Evolutionary conservation across 1,140 invertebrate species (phyloP).

Genomic region (Lordiphosa stackelbergi): DNA sequence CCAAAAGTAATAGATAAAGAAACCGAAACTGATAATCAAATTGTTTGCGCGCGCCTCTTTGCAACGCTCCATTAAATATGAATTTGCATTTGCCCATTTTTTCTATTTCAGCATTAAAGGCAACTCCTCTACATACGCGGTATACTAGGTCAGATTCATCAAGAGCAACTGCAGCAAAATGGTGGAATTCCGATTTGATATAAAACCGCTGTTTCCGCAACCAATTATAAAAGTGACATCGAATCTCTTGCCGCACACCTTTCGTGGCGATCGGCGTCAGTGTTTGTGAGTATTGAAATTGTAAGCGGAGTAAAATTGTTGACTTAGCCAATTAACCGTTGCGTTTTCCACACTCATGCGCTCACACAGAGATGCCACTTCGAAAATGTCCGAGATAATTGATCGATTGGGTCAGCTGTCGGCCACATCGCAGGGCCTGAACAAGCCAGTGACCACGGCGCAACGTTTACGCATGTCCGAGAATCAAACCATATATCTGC

Average conservation of each 20-base stretch:
- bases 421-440: constrained; percentile 85
- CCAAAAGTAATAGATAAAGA: constrained; percentile 15
- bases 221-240: constrained; percentile 81
- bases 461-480: constrained; percentile 83
- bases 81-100: constrained; percentile 35
- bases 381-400: constrained; percentile 82
- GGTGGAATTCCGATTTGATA: constrained; percentile 83
- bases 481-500: constrained; percentile 82
- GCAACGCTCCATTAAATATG: constrained; percentile 71
- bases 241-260: constrained; percentile 80
- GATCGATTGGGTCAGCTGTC: constrained; percentile 85
- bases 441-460: constrained; percentile 84
- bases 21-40: constrained; percentile 51
- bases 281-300: constrained; percentile 79
- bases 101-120: constrained; percentile 31
- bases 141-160: constrained; percentile 10
- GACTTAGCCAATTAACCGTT: constrained; percentile 40
- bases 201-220: constrained; percentile 80
- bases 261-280: constrained; percentile 80
- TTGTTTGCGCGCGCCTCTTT: constrained; percentile 42
- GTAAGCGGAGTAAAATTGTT: constrained; percentile 38
- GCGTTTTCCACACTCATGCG: constrained; percentile 53
- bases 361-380: constrained; percentile 80
- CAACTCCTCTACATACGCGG: background rate
- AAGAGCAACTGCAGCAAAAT: constrained; percentile 25